Evolutionary conservation across 64 coral and sea anemone species (phyloP), one percentile per base, ranked within the genome.

Genomic region (Porites lutea): DNA sequence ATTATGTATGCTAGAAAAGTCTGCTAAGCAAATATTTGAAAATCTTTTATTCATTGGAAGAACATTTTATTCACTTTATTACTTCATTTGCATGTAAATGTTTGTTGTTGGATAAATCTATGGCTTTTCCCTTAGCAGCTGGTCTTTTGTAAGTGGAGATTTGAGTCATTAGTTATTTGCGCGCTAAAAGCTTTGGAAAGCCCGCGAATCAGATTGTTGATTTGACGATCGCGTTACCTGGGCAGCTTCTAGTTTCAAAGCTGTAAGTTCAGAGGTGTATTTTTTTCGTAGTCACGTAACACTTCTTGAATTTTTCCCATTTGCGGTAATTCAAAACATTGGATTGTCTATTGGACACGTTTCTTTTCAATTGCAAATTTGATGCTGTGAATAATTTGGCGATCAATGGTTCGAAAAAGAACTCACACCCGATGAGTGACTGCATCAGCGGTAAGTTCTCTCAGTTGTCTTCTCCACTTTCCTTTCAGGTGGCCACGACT

Each of bases 101-200:
- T 52, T 69, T 84, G 81, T 12, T 63, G 59, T 84, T 84, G 18
- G n/a, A 66, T 68, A 68, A 84, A 84, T 66, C 63, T 13, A 84
- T 69, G 81, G 81, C 64, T 84, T 84, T 84, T 84, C 81, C 81
- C 81, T 53, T 51, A 84, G 62, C 63, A 84, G 61, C 81, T 84
- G 81, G 16, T 22, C 4, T n/a, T 67, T 52, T 84, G 73, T 18
- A 9, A 20, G 81, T 48, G 13, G 79, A 82, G 53, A 84, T 51
- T 37, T 21, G 45, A 19, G n/a, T 50, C 23, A 19, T 47, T 15
- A 43, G 27, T 16, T 65, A 65, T 15, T 73, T 45, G 47, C 44
- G 47, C 46, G 62, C 58, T 63, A 45, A 62, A 62, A 61, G 78
- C 55, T 43, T 21, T 61, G 16, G 18, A 68, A 51, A 78, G 8